Percentiles rank a stretch among this genome's conserved stretches.
phyloP scores from a whole-genome alignment of 1,140 invertebrate species.

The Drosophila eugracilis region DNA sequence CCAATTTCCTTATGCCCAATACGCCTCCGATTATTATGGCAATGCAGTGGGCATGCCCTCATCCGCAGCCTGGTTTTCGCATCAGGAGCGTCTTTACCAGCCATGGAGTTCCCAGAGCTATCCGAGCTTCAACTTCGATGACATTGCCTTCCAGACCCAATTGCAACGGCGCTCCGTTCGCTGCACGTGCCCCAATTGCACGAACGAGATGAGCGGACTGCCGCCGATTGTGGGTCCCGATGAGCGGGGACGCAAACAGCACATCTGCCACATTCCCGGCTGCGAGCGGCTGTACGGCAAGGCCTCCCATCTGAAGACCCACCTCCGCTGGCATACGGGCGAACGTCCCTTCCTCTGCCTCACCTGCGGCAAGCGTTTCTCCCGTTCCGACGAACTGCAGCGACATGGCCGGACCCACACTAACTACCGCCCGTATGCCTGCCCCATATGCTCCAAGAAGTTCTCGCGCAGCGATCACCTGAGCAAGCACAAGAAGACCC shows the following conservation, averaged over 20 bases:
- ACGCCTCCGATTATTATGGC: constrained; percentile 80
- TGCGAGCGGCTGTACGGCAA: constrained; percentile 97
- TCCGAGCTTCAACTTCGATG: constrained; percentile 78
- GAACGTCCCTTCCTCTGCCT: constrained; percentile 91
- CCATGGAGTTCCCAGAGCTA: constrained; percentile 81
- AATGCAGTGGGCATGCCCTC: constrained; percentile 73
- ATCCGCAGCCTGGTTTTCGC: constrained; percentile 76
- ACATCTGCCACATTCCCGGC: constrained; percentile 96
- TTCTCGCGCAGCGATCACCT: constrained; percentile 95
- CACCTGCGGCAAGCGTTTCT: constrained; percentile 94
- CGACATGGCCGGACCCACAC: constrained; percentile 93
- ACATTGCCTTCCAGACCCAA: constrained; percentile 82
- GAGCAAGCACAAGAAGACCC: constrained; percentile 93
- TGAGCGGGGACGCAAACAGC: constrained; percentile 89
- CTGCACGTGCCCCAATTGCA: constrained; percentile 90
- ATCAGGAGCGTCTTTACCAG: constrained; percentile 79
- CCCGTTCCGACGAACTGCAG: constrained; percentile 94
- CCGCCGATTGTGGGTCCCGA: constrained; percentile 87
- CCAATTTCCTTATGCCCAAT: constrained; percentile 83
- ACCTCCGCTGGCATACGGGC: constrained; percentile 93
- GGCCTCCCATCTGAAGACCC: constrained; percentile 95
- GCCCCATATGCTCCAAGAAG: constrained; percentile 90
- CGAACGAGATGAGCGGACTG: constrained; percentile 88
- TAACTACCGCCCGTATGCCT: constrained; percentile 92
- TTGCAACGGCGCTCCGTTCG: constrained; percentile 86